phyloP scores from a whole-genome alignment of 2,888 invertebrate genomes.

The Nephrotoma flavescens region DNA sequence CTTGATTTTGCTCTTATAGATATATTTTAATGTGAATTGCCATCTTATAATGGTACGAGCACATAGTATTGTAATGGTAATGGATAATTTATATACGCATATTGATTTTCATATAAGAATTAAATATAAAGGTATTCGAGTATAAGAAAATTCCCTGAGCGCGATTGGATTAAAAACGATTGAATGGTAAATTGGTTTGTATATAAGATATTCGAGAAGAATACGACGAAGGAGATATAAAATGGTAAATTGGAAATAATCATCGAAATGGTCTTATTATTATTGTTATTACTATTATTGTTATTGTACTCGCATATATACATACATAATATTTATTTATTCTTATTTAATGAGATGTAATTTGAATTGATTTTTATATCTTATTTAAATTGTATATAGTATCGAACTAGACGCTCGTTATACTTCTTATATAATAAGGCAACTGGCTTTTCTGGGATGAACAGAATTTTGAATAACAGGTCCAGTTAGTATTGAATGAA shows the following conservation, averaged over 20 bases:
- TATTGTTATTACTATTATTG: background rate
- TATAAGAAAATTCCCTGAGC: background rate
- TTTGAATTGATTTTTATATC: background rate
- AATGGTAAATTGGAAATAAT: background rate
- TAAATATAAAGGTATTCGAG: too few relatives aligned
- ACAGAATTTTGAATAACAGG: too few relatives aligned
- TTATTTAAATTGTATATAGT: background rate
- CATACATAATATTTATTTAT: background rate
- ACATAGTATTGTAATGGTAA: background rate
- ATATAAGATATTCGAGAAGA: background rate
- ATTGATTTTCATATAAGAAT: background rate
- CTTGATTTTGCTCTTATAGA: background rate
- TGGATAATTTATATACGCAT: background rate
- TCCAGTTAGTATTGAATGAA: too few relatives aligned
- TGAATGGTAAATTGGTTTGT: background rate
- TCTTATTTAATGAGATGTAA: background rate
- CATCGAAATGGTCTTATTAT: background rate
- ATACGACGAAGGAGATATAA: background rate
- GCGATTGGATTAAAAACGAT: background rate
- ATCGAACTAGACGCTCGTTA: background rate
- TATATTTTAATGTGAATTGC: background rate
- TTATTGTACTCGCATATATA: background rate
- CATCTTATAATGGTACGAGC: background rate
- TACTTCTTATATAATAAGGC: too few relatives aligned
- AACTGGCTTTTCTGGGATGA: too few relatives aligned